Base-by-base conservation (phyloP, 2,888 invertebrate genomes). In the Oxystoma pomonae region DNA sequence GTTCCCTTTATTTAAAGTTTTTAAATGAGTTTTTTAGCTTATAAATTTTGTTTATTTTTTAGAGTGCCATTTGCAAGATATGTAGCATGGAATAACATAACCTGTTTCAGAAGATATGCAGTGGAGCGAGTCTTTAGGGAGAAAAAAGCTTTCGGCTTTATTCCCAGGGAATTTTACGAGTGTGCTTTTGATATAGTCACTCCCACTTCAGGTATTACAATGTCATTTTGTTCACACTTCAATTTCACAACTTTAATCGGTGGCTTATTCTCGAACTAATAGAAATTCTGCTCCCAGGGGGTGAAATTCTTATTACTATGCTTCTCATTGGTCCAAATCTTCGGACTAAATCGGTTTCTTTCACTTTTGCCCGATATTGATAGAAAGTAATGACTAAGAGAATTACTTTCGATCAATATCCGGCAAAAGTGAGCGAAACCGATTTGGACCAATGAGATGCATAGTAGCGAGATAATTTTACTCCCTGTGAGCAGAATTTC, bases 121-220 rank as follows among this genome's bases (percentile, higher is more conserved):
- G 88, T 97, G 3, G 95, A 93, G 71, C 85, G 91, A 59, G 95
- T 97, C 1, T 98, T 89, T 75, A 84, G 94, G 63, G 91, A 94
- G 76, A 88, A 89, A 70, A 88, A 89, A 72, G 87, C 88, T 1
- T 84, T 83, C 63, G 93, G 94, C 0, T 90, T 91, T 72, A 94
- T 96, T 80, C 98, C 98, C 0, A 85, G 90, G 67, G 96, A 97
- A 81, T 84, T 92, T 17, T 88, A 90, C 62, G 96, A 96, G 78
- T 95, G 95, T 79, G 93, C 94, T 1, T 96, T 96, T 79, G 98
- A 98, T 78, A 92, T 98, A 65, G 90, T 97, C 22, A 90, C 91
- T 2, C 88, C 93, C 1, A 86, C 83, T 65, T 83, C 86, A 63
- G 89, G 89, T 83, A 76, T 62, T 18, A 19, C 22, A 2, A 57